Percentiles rank a stretch among this genome's conserved stretches.
phyloP scores from a whole-genome alignment of 1,140 invertebrate species.

The Lasioglossum albipes region DNA sequence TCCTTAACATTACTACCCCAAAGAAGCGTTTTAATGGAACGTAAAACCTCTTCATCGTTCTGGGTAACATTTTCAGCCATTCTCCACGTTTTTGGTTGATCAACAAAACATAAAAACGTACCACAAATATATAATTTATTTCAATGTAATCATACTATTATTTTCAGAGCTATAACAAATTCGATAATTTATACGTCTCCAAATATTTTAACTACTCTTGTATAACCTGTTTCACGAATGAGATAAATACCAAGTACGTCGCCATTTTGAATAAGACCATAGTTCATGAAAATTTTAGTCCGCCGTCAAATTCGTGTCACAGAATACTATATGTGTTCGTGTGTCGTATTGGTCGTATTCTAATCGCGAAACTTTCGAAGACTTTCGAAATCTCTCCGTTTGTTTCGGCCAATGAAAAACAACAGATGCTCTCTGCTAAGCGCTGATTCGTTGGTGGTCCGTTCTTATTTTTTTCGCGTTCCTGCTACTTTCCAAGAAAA shows the following conservation, averaged over 20 bases:
- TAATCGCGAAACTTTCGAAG: no score
- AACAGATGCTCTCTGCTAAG: no score
- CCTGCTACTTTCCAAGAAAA: no score
- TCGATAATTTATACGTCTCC: constrained; percentile 31
- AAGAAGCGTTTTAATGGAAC: constrained; percentile 86
- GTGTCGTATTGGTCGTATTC: no score
- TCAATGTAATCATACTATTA: constrained; percentile 47
- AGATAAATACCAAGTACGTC: constrained; percentile 67
- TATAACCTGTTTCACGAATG: constrained; percentile 70
- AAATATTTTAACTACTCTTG: constrained; percentile 30
- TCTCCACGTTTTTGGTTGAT: constrained; percentile 51
- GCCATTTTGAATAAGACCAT: constrained; percentile 67
- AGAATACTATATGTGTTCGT: no score
- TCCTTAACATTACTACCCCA: constrained; percentile 91
- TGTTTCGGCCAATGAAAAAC: no score
- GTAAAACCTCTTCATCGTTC: constrained; percentile 78
- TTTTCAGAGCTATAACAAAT: constrained; percentile 20
- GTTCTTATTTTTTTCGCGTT: no score
- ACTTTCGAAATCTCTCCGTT: no score
- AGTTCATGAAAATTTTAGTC: constrained; percentile 2
- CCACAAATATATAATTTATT: constrained; percentile 55
- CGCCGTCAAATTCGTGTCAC: background rate
- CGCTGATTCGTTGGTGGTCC: no score
- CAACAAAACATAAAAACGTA: constrained; percentile 64
- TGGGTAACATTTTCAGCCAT: constrained; percentile 71